Percentiles rank a stretch among this genome's conserved stretches.
Conservation (phyloP, 2,113 vertebrate genomes). For the Periophthalmodon schlosseri region DNA sequence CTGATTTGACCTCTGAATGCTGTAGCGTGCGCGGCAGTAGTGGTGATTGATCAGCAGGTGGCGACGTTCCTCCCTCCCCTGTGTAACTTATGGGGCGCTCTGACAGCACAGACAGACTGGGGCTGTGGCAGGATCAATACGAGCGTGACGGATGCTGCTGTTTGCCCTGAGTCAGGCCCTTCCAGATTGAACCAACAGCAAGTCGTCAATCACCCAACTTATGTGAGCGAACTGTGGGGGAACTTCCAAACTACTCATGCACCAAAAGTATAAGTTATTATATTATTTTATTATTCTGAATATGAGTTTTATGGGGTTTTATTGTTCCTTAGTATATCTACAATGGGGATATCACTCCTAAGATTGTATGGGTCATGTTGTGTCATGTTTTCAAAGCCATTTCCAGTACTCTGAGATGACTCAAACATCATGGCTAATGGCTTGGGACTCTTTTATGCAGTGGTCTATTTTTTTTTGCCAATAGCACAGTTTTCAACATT, state of each 20-base stretch:
- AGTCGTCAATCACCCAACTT: conserved; percentile 1
- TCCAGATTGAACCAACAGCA: conserved; percentile 11
- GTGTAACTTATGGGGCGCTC: not conserved
- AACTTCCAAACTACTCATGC: conserved; percentile 5
- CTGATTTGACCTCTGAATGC: not conserved
- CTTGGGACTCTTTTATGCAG: not conserved
- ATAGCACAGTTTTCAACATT: too few relatives aligned
- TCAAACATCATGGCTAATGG: not conserved
- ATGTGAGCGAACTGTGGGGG: not conserved
- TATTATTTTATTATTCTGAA: not conserved
- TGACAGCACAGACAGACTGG: not conserved
- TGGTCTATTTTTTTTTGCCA: not conserved
- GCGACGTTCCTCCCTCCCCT: not conserved
- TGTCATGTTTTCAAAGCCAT: not conserved
- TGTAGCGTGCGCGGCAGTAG: not conserved
- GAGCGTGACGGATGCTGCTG: conserved; percentile 5
- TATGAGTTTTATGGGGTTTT: not conserved
- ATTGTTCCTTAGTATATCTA: too few relatives aligned
- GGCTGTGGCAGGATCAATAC: not conserved
- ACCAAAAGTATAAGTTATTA: not conserved
- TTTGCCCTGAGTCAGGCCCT: conserved; percentile 16
- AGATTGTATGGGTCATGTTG: not conserved
- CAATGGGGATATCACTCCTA: not conserved
- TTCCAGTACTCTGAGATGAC: not conserved
- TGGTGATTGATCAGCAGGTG: conserved; percentile 7